Base-by-base conservation (phyloP, 2,888 invertebrate species). In the Augiades crinisus region DNA sequence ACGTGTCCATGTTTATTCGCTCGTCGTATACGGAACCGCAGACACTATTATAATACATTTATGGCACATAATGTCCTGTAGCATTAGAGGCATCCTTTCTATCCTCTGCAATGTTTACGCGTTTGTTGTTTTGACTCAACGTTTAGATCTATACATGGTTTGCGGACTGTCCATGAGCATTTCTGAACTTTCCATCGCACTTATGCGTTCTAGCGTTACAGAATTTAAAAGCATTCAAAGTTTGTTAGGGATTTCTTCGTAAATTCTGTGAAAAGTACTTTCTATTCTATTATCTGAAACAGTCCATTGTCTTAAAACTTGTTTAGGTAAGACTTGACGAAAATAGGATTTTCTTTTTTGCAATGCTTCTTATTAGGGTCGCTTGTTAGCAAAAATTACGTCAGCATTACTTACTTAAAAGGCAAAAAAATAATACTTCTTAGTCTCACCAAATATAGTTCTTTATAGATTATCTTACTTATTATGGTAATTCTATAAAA, bases 1-100 rank as follows among this genome's bases (percentile, higher is more conserved):
- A 7, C 21, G 21, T 44, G 44, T 44, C 16, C 21, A n/a, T 34
- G 44, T 44, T 14, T 12, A 3, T 24, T 14, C 22, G 2, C 17
- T 33, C 8, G 22, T 34, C 34, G 3, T 21, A 24, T 45, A 45
- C 10, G 45, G 45, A 34, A 14, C 45, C 45, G 45, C 22, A 10
- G 22, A 24, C 45, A 4, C 5, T 38, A 45, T 45, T 45, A 45
- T 45, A 33, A 34, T 45, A 22, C 45, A 6, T 45, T 45, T 45
- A 45, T 24, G 45, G 45, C 5, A 34, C 34, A 22, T 45, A 45
- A 45, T 24, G 16, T 7, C 22, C 8, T 22, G 6, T 34, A 12
- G 33, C 34, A 16, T 14, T 34, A 24, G 24, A 45, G 16, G 14
- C 16, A 34, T 24, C 34, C 5, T 45, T 34, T 24, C 16, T 16